Evolutionary conservation across 2,113 vertebrate species (phyloP), one percentile per base, ranked within the genome.

Genomic region (Oplegnathus fasciatus): DNA sequence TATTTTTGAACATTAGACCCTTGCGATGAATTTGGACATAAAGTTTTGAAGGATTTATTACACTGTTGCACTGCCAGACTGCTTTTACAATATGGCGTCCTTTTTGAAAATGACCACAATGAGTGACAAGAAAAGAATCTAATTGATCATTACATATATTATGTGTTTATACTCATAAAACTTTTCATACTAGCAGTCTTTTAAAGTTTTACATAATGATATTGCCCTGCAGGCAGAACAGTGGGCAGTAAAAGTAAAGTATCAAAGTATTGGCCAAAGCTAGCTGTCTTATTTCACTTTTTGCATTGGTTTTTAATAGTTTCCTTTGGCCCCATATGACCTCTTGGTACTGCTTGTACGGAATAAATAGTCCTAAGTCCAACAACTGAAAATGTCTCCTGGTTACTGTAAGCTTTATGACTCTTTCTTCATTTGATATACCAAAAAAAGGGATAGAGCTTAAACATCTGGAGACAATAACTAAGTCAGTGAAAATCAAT

Each of bases 201-300:
- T 37, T 26, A 69, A 48, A 61, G 32, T 28, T 58, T 32, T 28
- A 22, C 13, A 9, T 14, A 3, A 7, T 64, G 22, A 28, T 14
- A 17, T 42, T 24, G 32, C 42, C 82, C 30, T 62, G 61, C 13
- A 60, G 75, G 52, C 61, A 67, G 40, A 74, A 28, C 26, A 17
- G 60, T 66, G 18, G 50, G 80, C 2, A 6, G 26, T n/a, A 55
- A 67, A 66, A 75, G 52, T 17, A 62, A 64, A 62, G 72, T 50
- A 24, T 34, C 9, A 9, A 18, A 66, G 79, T 30, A 32, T 22
- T 44, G 26, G 5, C 22, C 11, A 24, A 55, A 78, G 52, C 20
- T 46, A 20, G 48, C 30, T 46, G 22, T 54, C 20, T 69, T 30
- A 26, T 54, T 54, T 52, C 26, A 28, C 44, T 37, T 48, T 40